Evolutionary conservation across 1,140 invertebrate species (phyloP).

Genomic region (Rhizoglyphus robini): DNA sequence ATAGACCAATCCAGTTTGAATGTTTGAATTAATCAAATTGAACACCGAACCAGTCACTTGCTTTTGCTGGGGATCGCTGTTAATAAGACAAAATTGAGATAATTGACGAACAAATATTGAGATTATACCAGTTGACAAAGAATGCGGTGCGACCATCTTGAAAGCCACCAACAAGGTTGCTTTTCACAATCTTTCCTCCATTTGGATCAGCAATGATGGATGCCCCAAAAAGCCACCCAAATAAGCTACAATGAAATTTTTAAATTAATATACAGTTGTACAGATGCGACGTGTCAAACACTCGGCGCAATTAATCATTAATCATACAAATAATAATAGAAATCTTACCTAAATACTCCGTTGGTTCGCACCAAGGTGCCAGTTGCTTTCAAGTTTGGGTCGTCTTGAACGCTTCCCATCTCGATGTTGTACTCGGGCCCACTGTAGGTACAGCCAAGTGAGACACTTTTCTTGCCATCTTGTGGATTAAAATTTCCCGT

Average conservation of each 20-base stretch:
- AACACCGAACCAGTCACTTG: neutral
- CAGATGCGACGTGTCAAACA: too few species aligned
- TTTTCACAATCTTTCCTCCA: neutral
- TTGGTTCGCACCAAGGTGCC: neutral
- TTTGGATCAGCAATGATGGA: neutral
- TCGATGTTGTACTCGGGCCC: slow-evolving; percentile 1
- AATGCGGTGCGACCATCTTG: neutral
- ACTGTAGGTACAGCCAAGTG: neutral
- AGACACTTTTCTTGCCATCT: neutral
- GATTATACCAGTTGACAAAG: neutral
- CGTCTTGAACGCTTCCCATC: neutral
- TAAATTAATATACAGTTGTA: neutral
- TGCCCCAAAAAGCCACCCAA: neutral
- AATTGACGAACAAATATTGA: neutral
- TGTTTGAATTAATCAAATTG: neutral
- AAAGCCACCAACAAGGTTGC: neutral
- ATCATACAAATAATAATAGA: neutral
- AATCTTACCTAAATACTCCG: neutral
- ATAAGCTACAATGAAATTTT: neutral
- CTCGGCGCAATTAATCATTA: too few species aligned
- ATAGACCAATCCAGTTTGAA: neutral
- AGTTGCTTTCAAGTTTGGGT: neutral
- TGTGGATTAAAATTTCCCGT: neutral
- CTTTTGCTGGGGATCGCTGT: neutral
- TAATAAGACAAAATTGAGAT: neutral